These are phyloP conservation scores for Xenopus laevis DNA, from an alignment of 2,113 vertebrate genomes.

Conservation along the genomic window DNA sequence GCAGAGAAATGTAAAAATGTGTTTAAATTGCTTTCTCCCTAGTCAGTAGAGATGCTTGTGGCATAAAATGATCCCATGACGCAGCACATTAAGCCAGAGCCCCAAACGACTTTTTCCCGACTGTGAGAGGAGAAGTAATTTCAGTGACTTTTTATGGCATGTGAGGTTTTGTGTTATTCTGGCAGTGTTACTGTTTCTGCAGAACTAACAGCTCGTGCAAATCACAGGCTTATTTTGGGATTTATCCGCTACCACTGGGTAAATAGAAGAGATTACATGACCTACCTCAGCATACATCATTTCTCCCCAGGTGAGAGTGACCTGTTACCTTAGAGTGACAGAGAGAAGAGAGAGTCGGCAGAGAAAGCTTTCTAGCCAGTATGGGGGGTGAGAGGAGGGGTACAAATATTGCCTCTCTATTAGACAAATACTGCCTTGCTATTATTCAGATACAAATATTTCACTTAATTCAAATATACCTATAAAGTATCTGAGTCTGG, in stretches of 20 bases:
- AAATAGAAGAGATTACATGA: conserved; percentile 46
- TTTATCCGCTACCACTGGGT: conserved; percentile 44
- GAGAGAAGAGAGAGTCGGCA: conserved; percentile 28
- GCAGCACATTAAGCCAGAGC: not conserved
- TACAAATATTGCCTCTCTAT: conserved; percentile 4
- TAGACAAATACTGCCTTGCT: not conserved
- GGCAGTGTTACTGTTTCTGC: conserved; percentile 25
- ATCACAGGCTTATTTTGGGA: conserved; percentile 45
- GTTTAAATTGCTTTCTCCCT: no score
- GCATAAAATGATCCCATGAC: not conserved
- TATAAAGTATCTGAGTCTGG: no score
- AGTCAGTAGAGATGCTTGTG: no score
- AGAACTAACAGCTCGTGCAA: conserved; percentile 36
- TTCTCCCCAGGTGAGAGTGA: conserved; percentile 44
- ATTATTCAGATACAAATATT: no score
- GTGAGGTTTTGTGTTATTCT: conserved; percentile 20
- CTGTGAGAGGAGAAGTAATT: not conserved
- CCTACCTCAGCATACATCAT: conserved; percentile 43
- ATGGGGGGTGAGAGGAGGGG: conserved; percentile 19
- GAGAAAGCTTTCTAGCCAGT: conserved; percentile 12
- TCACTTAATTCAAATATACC: no score
- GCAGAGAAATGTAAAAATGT: no score
- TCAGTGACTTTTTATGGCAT: not conserved
- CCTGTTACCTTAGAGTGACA: conserved; percentile 44
- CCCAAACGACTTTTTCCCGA: not conserved